Base-by-base conservation (phyloP, 2,113 vertebrate species). In the Spheniscus mendiculus region DNA sequence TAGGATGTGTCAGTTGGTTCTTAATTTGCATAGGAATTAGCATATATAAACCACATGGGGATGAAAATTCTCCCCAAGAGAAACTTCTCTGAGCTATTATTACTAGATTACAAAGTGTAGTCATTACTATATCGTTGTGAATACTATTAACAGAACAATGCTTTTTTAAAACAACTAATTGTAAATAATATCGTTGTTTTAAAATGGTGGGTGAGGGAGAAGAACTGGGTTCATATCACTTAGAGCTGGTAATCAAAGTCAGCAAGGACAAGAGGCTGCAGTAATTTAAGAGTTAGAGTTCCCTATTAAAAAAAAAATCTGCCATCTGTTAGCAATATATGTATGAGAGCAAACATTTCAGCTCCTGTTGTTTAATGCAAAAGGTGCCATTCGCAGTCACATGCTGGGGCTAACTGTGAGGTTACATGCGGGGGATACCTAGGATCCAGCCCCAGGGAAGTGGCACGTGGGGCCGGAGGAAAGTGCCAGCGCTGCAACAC, bases 21-120 rank as follows among this genome's bases (percentile, higher is more conserved):
- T 94, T 92, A 32, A 96, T 97, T 95, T 97, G 79, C 67, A 71
- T 83, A 81, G 55, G 15, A 94, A 94, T 90, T 92, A 93, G 32
- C 90, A 90, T 92, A 40, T 62, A 55, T 80, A 86, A 95, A 74
- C 63, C 72, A 93, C 87, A 63, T 19, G 47, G 15, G 80, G 32
- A 71, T 96, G 72, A 84, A 92, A 67, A 78, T 89, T 78, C 89
- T 96, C 72, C n/a, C 55, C 1, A 4, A n/a, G 81, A 86, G 70
- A 81, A 83, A 89, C 45, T 96, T 92, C 72, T 83, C 63, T 47
- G 80, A 91, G n/a, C 87, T 96, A 17, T 86, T 95, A 72, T 89
- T 90, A 62, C 59, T 78, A 55, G 40, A 77, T 88, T 92, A 53
- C 62, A 50, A 78, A 91, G 78, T 50, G 30, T 18, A 90, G 79